phyloP scores from a whole-genome alignment of 2,797 vertebrate species.

The Cossypha niveicapilla region DNA sequence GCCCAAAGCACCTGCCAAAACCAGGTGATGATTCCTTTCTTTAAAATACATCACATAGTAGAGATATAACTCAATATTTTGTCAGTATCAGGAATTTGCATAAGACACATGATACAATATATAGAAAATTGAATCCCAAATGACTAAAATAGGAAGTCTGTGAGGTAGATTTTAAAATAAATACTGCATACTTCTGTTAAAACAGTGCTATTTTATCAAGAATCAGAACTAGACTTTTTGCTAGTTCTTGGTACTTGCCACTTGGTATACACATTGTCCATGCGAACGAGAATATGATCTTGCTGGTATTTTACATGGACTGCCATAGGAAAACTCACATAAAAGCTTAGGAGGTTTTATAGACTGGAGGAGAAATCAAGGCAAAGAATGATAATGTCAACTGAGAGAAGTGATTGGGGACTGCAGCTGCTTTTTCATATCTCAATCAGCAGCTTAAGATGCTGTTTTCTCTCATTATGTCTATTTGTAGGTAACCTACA shows the following conservation, averaged over 20 bases:
- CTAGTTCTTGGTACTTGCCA: neutral
- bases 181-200: neutral
- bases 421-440: neutral
- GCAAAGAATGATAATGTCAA: neutral
- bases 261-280: neutral
- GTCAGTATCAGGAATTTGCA: neutral
- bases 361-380: neutral
- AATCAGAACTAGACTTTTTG: neutral
- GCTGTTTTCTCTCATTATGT: neutral
- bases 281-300: neutral
- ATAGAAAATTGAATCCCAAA: neutral
- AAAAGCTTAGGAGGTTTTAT: neutral
- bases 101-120: neutral
- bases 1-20: slow-evolving; percentile 18
- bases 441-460: neutral
- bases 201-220: neutral
- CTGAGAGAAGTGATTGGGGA: neutral
- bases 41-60: neutral
- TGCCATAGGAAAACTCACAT: neutral
- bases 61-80: slow-evolving; percentile 13
- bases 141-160: neutral
- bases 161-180: neutral
- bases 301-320: neutral
- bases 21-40: neutral
- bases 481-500: neutral